These are phyloP conservation scores for Parascotia fuliginaria DNA, from an alignment of 2,888 invertebrate species.

Conservation along the genomic window DNA sequence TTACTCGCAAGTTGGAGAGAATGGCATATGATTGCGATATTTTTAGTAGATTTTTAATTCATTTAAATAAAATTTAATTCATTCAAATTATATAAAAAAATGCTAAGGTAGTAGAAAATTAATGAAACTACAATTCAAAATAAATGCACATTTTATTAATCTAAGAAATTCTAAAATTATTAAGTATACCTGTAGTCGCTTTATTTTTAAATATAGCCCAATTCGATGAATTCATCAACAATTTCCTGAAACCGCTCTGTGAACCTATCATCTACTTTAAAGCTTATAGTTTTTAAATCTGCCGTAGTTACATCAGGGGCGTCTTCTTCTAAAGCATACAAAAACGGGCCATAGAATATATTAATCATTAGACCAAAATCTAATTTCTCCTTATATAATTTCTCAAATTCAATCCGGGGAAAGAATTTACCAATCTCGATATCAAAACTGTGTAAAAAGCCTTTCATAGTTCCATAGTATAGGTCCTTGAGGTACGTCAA, in stretches of 20 bases:
- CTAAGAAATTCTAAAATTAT: too few species aligned
- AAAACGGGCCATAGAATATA: slow-evolving; percentile 49
- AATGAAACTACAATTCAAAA: too few species aligned
- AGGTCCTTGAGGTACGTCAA: slow-evolving; percentile 51
- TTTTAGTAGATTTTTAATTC: too few species aligned
- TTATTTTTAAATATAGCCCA: slow-evolving; percentile 43
- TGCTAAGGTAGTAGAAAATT: too few species aligned
- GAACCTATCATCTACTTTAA: slow-evolving; percentile 44
- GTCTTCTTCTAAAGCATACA: slow-evolving; percentile 52
- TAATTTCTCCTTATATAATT: slow-evolving; percentile 47
- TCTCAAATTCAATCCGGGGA: slow-evolving; percentile 53
- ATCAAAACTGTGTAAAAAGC: slow-evolving; percentile 51
- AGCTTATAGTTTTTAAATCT: slow-evolving; percentile 30
- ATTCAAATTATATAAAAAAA: too few species aligned
- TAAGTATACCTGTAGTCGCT: too few species aligned
- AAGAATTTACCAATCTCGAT: slow-evolving; percentile 50
- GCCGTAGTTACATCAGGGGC: slow-evolving; percentile 44
- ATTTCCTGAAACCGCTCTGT: slow-evolving; percentile 45
- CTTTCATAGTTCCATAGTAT: slow-evolving; percentile 51
- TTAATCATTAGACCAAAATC: slow-evolving; percentile 57
- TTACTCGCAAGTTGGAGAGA: too few species aligned
- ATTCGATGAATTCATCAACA: slow-evolving; percentile 52
- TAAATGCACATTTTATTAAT: too few species aligned
- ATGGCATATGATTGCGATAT: too few species aligned
- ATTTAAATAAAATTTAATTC: too few species aligned